These are phyloP conservation scores for Clarias macrocephalus DNA, from an alignment of 2,113 vertebrate genomes.

Conservation along the genomic window DNA sequence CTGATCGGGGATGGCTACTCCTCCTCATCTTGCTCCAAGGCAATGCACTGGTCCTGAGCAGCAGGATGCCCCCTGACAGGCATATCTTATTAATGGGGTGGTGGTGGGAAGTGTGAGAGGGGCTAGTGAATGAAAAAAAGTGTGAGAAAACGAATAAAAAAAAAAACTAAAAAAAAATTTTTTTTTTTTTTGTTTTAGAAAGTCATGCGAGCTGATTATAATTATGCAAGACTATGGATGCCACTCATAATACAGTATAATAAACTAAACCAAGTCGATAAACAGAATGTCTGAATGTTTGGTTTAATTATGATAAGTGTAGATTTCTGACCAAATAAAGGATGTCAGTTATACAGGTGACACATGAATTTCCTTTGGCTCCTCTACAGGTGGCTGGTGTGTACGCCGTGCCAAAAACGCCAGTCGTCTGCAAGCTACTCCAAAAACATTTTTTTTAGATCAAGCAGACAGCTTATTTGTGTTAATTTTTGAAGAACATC, in stretches of 20 bases:
- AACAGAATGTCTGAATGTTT: neutral
- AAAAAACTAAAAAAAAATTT: neutral
- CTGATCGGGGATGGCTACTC: constrained; percentile 68
- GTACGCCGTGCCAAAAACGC: constrained; percentile 20
- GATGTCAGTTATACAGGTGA: constrained; percentile 15
- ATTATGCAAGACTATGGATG: neutral
- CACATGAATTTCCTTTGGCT: constrained; percentile 46
- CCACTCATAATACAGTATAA: neutral
- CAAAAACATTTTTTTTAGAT: neutral
- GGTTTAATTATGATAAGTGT: neutral
- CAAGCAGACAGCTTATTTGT: constrained; percentile 19
- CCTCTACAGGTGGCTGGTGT: constrained; percentile 39
- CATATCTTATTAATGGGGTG: constrained; percentile 67
- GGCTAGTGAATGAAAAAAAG: constrained; percentile 17
- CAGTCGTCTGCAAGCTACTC: constrained; percentile 20
- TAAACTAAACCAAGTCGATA: neutral
- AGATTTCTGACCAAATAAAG: constrained; percentile 2
- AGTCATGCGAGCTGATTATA: neutral
- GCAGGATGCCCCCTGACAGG: constrained; percentile 72
- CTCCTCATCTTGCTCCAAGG: constrained; percentile 66
- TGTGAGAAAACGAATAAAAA: constrained; percentile 41
- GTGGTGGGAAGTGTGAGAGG: constrained; percentile 19
- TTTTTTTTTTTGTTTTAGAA: neutral
- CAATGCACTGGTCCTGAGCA: constrained; percentile 61
- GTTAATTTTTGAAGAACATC: neutral